Evolutionary conservation across 2,113 vertebrate genomes (phyloP).

Genomic region (Acanthisitta chloris): DNA sequence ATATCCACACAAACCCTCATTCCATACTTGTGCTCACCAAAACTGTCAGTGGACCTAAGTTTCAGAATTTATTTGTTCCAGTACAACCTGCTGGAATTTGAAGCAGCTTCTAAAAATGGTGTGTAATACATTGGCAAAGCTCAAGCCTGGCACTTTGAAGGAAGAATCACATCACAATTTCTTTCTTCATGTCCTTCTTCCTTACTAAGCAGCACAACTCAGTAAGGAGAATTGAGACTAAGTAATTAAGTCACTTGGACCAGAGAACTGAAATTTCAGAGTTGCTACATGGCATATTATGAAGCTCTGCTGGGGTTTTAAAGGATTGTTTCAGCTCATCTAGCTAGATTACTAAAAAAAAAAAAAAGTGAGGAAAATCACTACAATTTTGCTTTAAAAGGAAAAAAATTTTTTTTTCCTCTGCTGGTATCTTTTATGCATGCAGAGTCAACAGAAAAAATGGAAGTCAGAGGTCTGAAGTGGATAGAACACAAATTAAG

Average conservation of each 20-base stretch:
- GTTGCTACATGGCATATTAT: background rate
- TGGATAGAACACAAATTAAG: background rate
- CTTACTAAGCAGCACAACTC: background rate
- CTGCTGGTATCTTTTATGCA: background rate
- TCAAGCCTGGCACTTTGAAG: background rate
- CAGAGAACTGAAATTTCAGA: background rate
- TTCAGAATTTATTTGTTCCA: background rate
- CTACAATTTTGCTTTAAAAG: background rate
- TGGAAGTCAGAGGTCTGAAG: background rate
- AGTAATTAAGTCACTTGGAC: background rate
- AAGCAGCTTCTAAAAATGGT: background rate
- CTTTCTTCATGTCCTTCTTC: background rate
- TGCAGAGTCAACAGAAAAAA: background rate
- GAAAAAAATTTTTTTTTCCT: background rate
- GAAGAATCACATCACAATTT: background rate
- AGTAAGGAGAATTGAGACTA: background rate
- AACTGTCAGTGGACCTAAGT: fast-evolving
- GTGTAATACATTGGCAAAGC: background rate
- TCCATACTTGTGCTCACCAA: background rate
- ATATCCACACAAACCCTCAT: background rate
- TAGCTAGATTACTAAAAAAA: background rate
- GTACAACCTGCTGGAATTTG: background rate
- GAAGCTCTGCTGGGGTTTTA: background rate
- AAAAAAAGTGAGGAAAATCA: background rate
- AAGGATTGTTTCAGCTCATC: background rate